Evolutionary conservation across 2,797 vertebrate species (phyloP), one percentile per base, ranked within the genome.

Genomic region (Pseudomugil gertrudae): DNA sequence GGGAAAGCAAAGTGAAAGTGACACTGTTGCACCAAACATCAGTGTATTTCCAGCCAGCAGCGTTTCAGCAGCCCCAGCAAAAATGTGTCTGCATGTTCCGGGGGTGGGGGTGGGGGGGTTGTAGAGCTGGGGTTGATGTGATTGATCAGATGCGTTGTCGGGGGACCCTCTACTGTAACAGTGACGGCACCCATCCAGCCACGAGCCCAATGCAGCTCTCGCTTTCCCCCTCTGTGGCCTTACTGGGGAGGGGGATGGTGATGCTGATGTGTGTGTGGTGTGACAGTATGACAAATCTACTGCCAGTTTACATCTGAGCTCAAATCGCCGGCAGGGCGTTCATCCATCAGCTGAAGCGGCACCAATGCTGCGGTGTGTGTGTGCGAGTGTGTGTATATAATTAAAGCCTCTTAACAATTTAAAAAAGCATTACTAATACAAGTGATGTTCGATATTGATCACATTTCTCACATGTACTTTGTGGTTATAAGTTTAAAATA

Each of bases 281-380:
- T 82, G 86, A 90, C 86, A 90, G 80, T 24, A 5, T 83, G 83
- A 88, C 84, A 85, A 70, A 78, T 80, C 70, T 43, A 43, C 58
- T 57, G 47, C 52, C 80, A 71, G 45, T 73, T 57, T 45, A 15
- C n/a, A 65, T 78, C 60, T 76, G 72, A 76, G 61, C 70, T 69
- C 17, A 43, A 17, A 8, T n/a, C 64, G 77, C 78, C 90, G 78
- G 65, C 33, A 19, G 87, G 92, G 17, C 45, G 24, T 69, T 86
- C 73, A 35, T 77, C 78, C 87, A 90, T 83, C 81, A 90, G 84
- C 72, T 1, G 43, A 59, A 43, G 57, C 68, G 58, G 32, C 60
- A 33, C 38, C 19, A 4, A 54, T 81, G 76, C 68, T 87, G 61
- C 32, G 40, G 14, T 6, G 55, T 29, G 29, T 5, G 29, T 29